A percentile compares a stretch with the other conserved stretches of the same genome.
phyloP scores from a whole-genome alignment of 2,888 invertebrate genomes.

The Sarcophaga carnaria region DNA sequence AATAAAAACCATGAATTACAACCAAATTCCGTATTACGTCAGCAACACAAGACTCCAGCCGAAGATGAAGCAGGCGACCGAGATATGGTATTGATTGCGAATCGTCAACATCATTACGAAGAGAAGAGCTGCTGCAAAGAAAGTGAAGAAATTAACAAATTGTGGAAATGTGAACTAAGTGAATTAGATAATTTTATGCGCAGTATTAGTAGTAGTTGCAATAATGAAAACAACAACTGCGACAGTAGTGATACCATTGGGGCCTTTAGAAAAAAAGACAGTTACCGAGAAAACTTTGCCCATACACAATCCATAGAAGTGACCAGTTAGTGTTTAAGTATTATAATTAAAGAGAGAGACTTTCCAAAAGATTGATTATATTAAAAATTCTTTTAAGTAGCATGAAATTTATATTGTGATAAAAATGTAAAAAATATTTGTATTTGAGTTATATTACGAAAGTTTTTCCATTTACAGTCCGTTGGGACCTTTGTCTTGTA shows the following conservation, averaged over 20 bases:
- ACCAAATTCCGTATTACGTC: slow-evolving; percentile 54
- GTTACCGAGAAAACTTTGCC: slow-evolving; percentile 41
- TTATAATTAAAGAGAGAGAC: slow-evolving; percentile 50
- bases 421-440: slow-evolving; percentile 67
- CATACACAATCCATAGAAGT: slow-evolving; percentile 43
- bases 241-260: neutral
- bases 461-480: slow-evolving; percentile 82
- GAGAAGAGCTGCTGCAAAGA: slow-evolving; percentile 73
- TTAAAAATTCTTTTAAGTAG: slow-evolving; percentile 19
- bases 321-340: slow-evolving; percentile 69
- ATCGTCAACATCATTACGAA: slow-evolving; percentile 35
- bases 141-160: slow-evolving; percentile 75
- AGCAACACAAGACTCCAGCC: slow-evolving; percentile 17
- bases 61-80: slow-evolving; percentile 10
- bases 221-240: neutral
- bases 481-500: slow-evolving; percentile 68
- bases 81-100: slow-evolving; percentile 43
- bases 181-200: slow-evolving; percentile 85
- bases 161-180: slow-evolving; percentile 83
- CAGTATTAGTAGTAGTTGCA: slow-evolving; percentile 80
- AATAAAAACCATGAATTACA: slow-evolving; percentile 64
- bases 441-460: slow-evolving; percentile 79
- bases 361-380: slow-evolving; percentile 40
- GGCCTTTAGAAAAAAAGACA: neutral
- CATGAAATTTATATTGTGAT: slow-evolving; percentile 34